Percentiles rank a stretch among this genome's conserved stretches.
phyloP scores from a whole-genome alignment of 2,888 invertebrate genomes.

The Desoria tigrina region DNA sequence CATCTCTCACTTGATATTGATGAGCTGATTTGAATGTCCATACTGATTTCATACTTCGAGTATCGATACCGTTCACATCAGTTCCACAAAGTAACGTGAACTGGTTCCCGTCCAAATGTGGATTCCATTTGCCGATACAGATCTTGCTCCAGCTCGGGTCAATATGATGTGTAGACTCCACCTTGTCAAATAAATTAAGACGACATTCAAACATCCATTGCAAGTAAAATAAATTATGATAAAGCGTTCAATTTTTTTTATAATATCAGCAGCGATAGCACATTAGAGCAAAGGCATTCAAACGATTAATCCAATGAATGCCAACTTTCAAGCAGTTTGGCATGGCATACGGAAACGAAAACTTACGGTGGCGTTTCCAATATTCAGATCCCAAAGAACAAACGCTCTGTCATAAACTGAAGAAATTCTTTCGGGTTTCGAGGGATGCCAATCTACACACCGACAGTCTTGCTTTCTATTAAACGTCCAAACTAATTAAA shows the following conservation, averaged over 20 bases:
- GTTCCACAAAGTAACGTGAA: conserved; percentile 85
- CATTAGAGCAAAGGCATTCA: no score
- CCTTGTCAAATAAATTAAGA: no score
- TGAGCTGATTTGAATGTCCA: conserved; percentile 86
- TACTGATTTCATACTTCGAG: conserved; percentile 71
- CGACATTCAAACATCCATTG: no score
- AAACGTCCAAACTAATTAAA: no score
- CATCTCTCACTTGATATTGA: conserved; percentile 65
- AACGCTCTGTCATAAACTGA: conserved; percentile 78
- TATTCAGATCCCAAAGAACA: conserved; percentile 72
- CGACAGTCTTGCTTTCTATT: conserved; percentile 62
- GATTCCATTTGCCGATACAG: conserved; percentile 82
- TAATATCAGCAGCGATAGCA: no score
- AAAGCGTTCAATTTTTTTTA: no score
- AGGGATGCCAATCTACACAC: conserved; percentile 84
- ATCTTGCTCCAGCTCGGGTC: conserved; percentile 17
- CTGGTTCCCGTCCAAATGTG: conserved; percentile 83
- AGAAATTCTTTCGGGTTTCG: conserved; percentile 69
- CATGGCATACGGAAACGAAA: neutral
- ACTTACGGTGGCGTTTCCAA: conserved; percentile 55
- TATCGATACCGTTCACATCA: conserved; percentile 83
- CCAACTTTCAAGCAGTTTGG: neutral
- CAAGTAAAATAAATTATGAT: no score
- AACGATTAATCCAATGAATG: neutral
- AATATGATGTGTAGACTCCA: neutral